phyloP scores from a whole-genome alignment of 2,888 invertebrate species.

The Drymonia ruficornis region DNA sequence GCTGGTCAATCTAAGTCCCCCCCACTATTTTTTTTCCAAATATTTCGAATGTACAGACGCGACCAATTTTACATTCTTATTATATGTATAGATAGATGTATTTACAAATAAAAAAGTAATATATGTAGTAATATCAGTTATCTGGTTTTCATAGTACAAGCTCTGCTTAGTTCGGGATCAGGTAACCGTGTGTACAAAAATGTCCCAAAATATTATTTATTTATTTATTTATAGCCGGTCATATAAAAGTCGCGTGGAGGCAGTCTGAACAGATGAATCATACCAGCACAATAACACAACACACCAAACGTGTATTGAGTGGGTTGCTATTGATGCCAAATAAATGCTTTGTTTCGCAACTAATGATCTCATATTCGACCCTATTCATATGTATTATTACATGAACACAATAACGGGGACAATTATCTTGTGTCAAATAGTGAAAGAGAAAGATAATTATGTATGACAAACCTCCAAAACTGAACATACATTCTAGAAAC shows the following conservation, averaged over 20 bases:
- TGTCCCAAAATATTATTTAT: no score
- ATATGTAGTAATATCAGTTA: no score
- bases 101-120: no score
- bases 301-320: constrained; percentile 13
- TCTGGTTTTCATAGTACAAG: no score
- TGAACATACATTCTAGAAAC: neutral
- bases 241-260: constrained; percentile 9
- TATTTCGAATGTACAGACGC: no score
- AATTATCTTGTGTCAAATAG: constrained; percentile 6
- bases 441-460: neutral
- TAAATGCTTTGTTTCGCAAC: neutral
- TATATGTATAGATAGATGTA: no score
- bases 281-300: constrained; percentile 12
- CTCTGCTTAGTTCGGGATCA: no score
- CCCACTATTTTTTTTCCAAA: no score
- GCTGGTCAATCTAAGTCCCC: no score
- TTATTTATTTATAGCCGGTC: constrained; percentile 10
- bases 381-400: constrained; percentile 15
- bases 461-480: no score
- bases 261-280: constrained; percentile 6
- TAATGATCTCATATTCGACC: constrained; percentile 5
- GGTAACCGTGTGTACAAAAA: no score
- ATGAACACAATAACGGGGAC: constrained; percentile 3
- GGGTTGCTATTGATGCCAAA: constrained; percentile 6
- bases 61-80: no score